Conservation (phyloP, 2,888 invertebrate species). For the Pogonocherus hispidulus region DNA sequence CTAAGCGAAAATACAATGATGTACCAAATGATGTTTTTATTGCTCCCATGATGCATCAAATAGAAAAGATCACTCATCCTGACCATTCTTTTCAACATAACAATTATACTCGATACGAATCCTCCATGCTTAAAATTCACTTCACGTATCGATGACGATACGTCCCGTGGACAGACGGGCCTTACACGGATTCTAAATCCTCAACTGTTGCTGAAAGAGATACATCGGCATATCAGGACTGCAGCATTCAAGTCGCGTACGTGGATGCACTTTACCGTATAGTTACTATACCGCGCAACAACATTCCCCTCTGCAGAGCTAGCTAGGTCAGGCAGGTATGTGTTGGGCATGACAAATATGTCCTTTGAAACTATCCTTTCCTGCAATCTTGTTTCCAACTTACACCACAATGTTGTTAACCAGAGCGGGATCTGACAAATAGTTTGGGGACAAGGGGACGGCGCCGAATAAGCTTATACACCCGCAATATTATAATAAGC, state of each 20-base stretch:
- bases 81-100: too few species aligned
- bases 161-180: too few species aligned
- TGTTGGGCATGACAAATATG: conserved; percentile 39
- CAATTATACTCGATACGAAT: too few species aligned
- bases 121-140: too few species aligned
- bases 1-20: too few species aligned
- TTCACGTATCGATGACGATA: too few species aligned
- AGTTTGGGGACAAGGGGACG: conserved; percentile 18
- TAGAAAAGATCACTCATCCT: too few species aligned
- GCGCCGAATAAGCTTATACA: background rate
- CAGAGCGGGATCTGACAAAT: conserved; percentile 19
- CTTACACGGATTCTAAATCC: background rate
- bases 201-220: conserved; percentile 10
- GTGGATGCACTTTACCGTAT: conserved; percentile 12
- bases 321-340: conserved; percentile 29
- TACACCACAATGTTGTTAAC: conserved; percentile 34
- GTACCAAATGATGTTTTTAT: too few species aligned
- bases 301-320: background rate
- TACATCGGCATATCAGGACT: background rate
- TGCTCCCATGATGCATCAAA: too few species aligned
- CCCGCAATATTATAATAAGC: conserved; percentile 30
- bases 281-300: too few species aligned
- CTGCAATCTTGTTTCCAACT: conserved; percentile 38
- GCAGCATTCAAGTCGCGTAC: background rate
- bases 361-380: conserved; percentile 33